A percentile compares a stretch with the other conserved stretches of the same genome.
These are phyloP conservation scores for Scaptomyza tumidula DNA, from an alignment of 2,888 invertebrate genomes.

Conservation along the genomic window DNA sequence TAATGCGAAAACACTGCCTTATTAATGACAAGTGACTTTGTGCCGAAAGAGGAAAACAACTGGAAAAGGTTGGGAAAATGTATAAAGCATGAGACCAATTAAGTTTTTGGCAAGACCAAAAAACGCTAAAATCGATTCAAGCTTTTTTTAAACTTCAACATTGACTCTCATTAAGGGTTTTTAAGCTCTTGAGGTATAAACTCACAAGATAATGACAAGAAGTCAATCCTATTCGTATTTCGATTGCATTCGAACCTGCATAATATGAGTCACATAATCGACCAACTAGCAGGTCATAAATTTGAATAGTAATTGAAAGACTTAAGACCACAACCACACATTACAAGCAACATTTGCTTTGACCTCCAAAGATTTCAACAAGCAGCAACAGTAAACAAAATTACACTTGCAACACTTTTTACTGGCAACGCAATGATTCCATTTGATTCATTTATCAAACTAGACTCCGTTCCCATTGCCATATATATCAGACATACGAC, in stretches of 20 bases:
- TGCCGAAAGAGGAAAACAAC: too few species aligned
- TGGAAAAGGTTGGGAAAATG: conserved; percentile 26
- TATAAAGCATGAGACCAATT: conserved; percentile 27
- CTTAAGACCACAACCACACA: conserved; percentile 5
- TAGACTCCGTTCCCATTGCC: conserved; percentile 47
- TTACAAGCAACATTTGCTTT: conserved; percentile 60
- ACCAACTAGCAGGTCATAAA: too few species aligned
- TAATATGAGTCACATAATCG: conserved; percentile 5
- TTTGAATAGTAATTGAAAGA: conserved; percentile 28
- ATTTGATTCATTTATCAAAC: conserved; percentile 70
- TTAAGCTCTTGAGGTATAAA: not conserved
- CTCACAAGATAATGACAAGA: not conserved
- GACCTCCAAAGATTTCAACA: conserved; percentile 58
- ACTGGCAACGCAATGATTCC: conserved; percentile 33
- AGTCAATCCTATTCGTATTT: too few species aligned
- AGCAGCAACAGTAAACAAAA: conserved; percentile 2
- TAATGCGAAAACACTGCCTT: conserved; percentile 34
- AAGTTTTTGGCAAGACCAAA: not conserved
- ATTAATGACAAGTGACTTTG: conserved; percentile 16
- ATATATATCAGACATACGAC: conserved; percentile 17
- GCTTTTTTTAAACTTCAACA: not conserved
- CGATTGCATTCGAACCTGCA: too few species aligned
- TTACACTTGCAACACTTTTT: conserved; percentile 64
- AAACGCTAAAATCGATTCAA: not conserved
- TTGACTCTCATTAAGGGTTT: not conserved